These are phyloP conservation scores for Pseudopodoces humilis DNA, from an alignment of 2,113 vertebrate species.

Conservation along the genomic window DNA sequence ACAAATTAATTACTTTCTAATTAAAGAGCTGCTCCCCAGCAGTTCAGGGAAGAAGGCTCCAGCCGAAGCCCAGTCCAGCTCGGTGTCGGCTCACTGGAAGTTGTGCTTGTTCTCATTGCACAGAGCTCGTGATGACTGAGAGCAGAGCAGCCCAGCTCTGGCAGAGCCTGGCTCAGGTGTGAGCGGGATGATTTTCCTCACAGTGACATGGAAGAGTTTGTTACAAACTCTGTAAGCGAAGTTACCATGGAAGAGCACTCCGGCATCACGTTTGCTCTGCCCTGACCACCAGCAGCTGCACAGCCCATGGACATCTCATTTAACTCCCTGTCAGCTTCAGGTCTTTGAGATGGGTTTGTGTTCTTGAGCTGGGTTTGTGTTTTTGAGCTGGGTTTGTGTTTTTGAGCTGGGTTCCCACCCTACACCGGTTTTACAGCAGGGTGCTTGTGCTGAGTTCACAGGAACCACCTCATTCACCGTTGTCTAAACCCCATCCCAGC, in stretches of 20 bases:
- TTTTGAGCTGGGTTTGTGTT: neutral
- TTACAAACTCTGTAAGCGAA: too few species aligned
- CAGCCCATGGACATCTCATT: neutral
- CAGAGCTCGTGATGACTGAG: neutral
- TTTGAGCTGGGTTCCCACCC: neutral
- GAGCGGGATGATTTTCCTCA: neutral
- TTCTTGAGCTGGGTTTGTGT: fast-evolving
- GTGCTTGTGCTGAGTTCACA: neutral
- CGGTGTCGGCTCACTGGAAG: neutral
- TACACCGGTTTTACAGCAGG: neutral
- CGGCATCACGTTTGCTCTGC: fast-evolving
- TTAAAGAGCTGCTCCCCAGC: neutral
- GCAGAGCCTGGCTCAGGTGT: neutral
- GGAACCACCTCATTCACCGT: neutral
- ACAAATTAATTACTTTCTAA: conserved; percentile 12
- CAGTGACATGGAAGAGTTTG: neutral
- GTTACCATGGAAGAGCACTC: neutral
- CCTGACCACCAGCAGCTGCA: neutral
- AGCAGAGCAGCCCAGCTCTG: neutral
- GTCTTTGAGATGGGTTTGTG: neutral
- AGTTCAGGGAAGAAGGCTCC: neutral
- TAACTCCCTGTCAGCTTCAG: neutral
- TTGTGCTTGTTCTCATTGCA: neutral
- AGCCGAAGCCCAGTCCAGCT: neutral
- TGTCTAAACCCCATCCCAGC: neutral